These are phyloP conservation scores for Ophion obscuratus DNA, from an alignment of 2,888 invertebrate genomes.

Conservation along the genomic window DNA sequence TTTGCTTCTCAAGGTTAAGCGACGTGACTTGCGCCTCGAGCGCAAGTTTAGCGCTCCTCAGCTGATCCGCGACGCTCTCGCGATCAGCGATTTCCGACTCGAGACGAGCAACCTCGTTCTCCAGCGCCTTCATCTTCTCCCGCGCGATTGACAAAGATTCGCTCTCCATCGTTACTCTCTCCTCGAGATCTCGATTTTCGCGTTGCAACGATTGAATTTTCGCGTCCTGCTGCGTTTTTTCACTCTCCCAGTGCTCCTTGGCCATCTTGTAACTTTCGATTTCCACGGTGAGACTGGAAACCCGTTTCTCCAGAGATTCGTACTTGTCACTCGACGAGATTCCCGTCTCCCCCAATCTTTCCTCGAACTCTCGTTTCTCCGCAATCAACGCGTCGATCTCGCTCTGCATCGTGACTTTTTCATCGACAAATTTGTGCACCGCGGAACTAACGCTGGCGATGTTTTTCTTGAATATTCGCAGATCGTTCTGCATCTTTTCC, in stretches of 20 bases:
- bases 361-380: conserved; percentile 67
- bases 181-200: conserved; percentile 36
- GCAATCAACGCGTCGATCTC: conserved; percentile 72
- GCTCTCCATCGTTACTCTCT: background rate
- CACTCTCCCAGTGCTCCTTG: conserved; percentile 48
- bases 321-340: conserved; percentile 28
- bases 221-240: conserved; percentile 1
- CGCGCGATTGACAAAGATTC: background rate
- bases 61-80: background rate
- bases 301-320: conserved; percentile 35
- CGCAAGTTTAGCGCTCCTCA: conserved; percentile 8
- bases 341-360: conserved; percentile 62
- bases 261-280: conserved; percentile 34
- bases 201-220: conserved; percentile 10
- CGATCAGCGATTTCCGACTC: conserved; percentile 18
- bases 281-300: conserved; percentile 14
- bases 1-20: conserved; percentile 30
- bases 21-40: conserved; percentile 25
- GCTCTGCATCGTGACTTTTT: conserved; percentile 57
- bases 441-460: conserved; percentile 51
- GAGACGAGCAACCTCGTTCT: conserved; percentile 36
- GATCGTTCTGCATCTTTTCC: conserved; percentile 71
- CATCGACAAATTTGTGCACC: conserved; percentile 69
- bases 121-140: conserved; percentile 30
- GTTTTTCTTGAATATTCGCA: conserved; percentile 68